These are phyloP conservation scores for Aphelocoma coerulescens DNA, from an alignment of 2,113 vertebrate genomes.

Conservation along the genomic window DNA sequence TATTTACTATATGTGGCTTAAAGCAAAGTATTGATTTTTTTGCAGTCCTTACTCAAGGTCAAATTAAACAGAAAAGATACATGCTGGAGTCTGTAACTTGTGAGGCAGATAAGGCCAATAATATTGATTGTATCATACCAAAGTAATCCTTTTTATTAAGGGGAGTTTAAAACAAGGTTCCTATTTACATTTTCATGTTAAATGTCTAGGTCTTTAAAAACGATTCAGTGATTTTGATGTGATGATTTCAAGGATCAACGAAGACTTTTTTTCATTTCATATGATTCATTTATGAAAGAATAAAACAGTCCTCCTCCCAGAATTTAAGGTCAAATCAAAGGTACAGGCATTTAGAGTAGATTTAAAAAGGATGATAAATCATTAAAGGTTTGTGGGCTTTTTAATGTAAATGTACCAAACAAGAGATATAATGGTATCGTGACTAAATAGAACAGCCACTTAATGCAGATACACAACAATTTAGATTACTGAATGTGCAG, in stretches of 20 bases:
- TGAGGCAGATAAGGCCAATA: constrained; percentile 69
- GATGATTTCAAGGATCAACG: neutral
- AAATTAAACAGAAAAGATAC: constrained; percentile 72
- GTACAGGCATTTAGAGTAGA: neutral
- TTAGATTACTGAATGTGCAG: neutral
- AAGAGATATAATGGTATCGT: neutral
- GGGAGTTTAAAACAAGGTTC: constrained; percentile 69
- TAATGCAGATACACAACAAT: neutral
- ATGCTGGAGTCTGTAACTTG: constrained; percentile 60
- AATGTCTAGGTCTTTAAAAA: constrained; percentile 64
- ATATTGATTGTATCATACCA: constrained; percentile 76
- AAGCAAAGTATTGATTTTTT: constrained; percentile 69
- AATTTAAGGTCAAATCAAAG: constrained; percentile 37
- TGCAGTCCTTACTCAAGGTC: constrained; percentile 72
- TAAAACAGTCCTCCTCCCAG: neutral
- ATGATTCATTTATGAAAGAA: neutral
- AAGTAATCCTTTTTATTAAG: constrained; percentile 79
- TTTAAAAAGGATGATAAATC: constrained; percentile 1
- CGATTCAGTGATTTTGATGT: constrained; percentile 9
- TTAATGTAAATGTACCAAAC: neutral
- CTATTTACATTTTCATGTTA: constrained; percentile 71
- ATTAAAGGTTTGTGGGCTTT: neutral
- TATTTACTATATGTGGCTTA: constrained; percentile 58
- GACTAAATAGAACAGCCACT: neutral
- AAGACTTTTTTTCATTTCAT: neutral